Percentiles rank a stretch among this genome's conserved stretches.
Evolutionary conservation across 1,140 invertebrate genomes (phyloP).

Genomic region (Drosophila triauraria): DNA sequence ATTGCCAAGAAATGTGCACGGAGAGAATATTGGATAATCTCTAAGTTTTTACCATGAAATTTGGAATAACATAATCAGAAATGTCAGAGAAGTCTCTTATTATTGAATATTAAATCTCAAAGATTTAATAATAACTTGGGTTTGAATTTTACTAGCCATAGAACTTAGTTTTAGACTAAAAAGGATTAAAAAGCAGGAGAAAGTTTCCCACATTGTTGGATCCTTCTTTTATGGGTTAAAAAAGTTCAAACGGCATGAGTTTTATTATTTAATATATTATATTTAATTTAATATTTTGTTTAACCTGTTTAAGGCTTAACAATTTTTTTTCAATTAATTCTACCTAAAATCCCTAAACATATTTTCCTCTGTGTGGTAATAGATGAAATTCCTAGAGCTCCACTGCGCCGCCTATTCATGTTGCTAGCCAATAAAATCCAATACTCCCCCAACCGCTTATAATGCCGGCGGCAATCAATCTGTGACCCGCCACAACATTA

Average conservation of each 20-base stretch:
- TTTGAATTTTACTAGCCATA: too few relatives aligned
- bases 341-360: too few relatives aligned
- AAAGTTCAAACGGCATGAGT: too few relatives aligned
- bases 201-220: too few relatives aligned
- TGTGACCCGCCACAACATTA: slow-evolving; percentile 34
- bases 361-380: not conserved
- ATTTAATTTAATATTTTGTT: too few relatives aligned
- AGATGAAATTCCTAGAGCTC: not conserved
- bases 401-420: slow-evolving; percentile 23
- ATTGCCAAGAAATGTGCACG: slow-evolving; percentile 8
- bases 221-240: too few relatives aligned
- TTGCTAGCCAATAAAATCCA: slow-evolving; percentile 34
- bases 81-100: not conserved
- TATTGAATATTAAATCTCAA: too few relatives aligned
- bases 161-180: not conserved
- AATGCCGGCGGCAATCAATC: slow-evolving; percentile 39
- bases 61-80: not conserved
- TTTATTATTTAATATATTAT: not conserved
- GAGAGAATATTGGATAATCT: not conserved
- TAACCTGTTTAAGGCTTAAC: too few relatives aligned
- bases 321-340: too few relatives aligned
- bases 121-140: too few relatives aligned
- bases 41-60: not conserved
- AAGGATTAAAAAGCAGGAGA: too few relatives aligned
- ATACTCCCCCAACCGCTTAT: not conserved